Base-by-base conservation (phyloP, 23 tunicate species). In the Trididemnum clinides region DNA sequence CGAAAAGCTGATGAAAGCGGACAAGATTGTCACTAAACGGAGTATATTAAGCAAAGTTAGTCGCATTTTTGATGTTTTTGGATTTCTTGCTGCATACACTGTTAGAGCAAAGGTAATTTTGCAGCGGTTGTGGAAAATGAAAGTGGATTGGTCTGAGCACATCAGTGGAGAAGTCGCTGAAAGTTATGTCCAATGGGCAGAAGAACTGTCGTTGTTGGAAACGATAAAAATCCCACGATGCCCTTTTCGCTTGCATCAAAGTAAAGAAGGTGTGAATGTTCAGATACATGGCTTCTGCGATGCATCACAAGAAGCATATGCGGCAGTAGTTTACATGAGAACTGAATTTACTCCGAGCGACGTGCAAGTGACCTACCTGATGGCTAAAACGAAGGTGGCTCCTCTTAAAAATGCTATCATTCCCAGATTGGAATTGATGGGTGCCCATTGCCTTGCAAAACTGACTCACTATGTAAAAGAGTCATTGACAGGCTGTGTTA, bases 51-150 rank as follows among this genome's bases (percentile, higher is more conserved):
- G 71, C 29, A 64, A 64, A 26, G 29, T 64, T 10, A 64, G 71
- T 64, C 71, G 20, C 10, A 64, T 64, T 26, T 64, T 10, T 26
- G 71, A 64, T 26, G 12, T 64, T 12, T 64, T 64, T 26, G 71
- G 71, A 10, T 64, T 64, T 26, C 29, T 64, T 64, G 71, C 71
- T n/a, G n/a, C n/a, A n/a, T n/a, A n/a, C n/a, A n/a, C n/a, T n/a
- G n/a, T n/a, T n/a, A n/a, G n/a, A n/a, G n/a, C n/a, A n/a, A n/a
- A n/a, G n/a, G n/a, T n/a, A n/a, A n/a, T n/a, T n/a, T n/a, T n/a
- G n/a, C n/a, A n/a, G n/a, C n/a, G n/a, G n/a, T n/a, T n/a, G n/a
- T n/a, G n/a, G n/a, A n/a, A n/a, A n/a, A n/a, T n/a, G n/a, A n/a
- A n/a, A n/a, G n/a, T n/a, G n/a, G n/a, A n/a, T n/a, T n/a, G n/a